These are phyloP conservation scores for Atrina japonica DNA, from an alignment of 2,888 invertebrate species.

Conservation along the genomic window DNA sequence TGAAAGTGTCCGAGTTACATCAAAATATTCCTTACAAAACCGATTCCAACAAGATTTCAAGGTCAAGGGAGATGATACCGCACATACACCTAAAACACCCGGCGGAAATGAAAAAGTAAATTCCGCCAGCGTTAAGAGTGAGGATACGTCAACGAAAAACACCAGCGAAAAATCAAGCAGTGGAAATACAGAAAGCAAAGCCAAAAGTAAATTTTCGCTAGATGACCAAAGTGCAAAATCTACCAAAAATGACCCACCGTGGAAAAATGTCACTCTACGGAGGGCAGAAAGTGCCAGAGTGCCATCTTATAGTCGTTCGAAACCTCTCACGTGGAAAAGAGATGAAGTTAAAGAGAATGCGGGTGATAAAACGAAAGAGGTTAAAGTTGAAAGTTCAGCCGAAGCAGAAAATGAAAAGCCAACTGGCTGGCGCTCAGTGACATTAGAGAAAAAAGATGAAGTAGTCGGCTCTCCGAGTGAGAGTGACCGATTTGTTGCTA, in stretches of 20 bases:
- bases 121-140: not conserved
- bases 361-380: not conserved
- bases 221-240: slow-evolving; percentile 18
- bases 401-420: slow-evolving; percentile 5
- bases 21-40: slow-evolving; percentile 22
- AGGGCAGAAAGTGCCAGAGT: slow-evolving; percentile 43
- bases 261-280: slow-evolving; percentile 39
- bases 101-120: not conserved
- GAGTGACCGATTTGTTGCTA: not conserved
- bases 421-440: slow-evolving; percentile 30
- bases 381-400: not conserved
- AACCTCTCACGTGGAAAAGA: slow-evolving; percentile 29
- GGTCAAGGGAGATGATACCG: not conserved
- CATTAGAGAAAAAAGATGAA: slow-evolving; percentile 13
- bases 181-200: not conserved
- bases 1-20: slow-evolving; percentile 48
- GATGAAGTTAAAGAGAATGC: slow-evolving; percentile 12
- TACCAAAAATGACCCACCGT: slow-evolving; percentile 36
- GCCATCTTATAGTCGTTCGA: slow-evolving; percentile 20
- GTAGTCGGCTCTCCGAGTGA: not conserved
- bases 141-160: slow-evolving; percentile 3
- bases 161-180: slow-evolving; percentile 2
- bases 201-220: not conserved
- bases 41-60: slow-evolving; percentile 17
- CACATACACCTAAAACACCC: too few relatives aligned